Evolutionary conservation across 2,888 invertebrate genomes (phyloP).

Genomic region (Cephus spinipes): DNA sequence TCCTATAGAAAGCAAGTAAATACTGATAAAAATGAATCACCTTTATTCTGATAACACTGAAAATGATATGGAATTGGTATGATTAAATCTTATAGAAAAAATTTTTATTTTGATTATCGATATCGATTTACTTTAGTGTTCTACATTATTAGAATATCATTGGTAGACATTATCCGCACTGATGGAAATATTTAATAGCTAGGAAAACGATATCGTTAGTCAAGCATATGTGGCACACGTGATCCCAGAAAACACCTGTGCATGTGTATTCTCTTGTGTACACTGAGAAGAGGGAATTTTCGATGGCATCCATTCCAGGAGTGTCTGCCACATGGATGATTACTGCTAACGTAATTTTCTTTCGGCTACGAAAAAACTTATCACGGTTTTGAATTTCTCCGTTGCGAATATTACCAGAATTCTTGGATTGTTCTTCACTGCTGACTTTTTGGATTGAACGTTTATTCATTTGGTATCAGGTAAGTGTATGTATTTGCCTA

Average conservation of each 20-base stretch:
- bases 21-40: slow-evolving; percentile 18
- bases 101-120: neutral
- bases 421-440: neutral
- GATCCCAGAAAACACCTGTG: slow-evolving; percentile 63
- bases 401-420: neutral
- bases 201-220: neutral
- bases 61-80: neutral
- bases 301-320: slow-evolving; percentile 43
- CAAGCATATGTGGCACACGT: slow-evolving; percentile 53
- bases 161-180: neutral
- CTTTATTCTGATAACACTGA: neutral
- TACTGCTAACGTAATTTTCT: slow-evolving; percentile 10
- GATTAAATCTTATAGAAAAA: neutral
- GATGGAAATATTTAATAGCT: neutral
- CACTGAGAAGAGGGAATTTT: slow-evolving; percentile 39
- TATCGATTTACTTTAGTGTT: neutral
- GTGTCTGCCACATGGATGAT: slow-evolving; percentile 44
- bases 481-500: neutral
- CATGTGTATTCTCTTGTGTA: slow-evolving; percentile 50
- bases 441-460: neutral
- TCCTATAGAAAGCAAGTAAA: slow-evolving; percentile 37
- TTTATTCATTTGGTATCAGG: neutral
- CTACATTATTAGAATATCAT: neutral
- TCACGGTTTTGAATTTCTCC: neutral
- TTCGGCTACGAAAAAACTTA: neutral